Evolutionary conservation across 2,113 vertebrate genomes (phyloP).

Genomic region (Centropus bengalensis): DNA sequence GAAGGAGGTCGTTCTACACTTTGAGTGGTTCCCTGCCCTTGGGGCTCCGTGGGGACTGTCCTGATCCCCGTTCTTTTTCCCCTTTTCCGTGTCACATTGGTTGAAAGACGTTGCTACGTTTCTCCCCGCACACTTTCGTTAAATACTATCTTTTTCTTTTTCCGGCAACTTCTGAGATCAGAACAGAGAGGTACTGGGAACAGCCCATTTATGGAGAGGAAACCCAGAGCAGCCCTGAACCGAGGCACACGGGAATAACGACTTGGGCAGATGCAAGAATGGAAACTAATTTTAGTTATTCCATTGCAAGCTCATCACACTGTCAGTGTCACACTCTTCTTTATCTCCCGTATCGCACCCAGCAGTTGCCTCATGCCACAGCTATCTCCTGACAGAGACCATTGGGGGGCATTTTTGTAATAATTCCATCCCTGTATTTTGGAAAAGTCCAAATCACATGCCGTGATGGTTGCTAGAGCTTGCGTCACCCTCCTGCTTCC

Average conservation of each 20-base stretch:
- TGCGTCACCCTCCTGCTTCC: background rate
- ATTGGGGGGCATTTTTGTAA: constrained; percentile 14
- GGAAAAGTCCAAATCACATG: background rate
- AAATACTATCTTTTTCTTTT: background rate
- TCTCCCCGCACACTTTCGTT: background rate
- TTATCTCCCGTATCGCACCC: constrained; percentile 62
- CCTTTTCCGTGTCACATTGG: rapidly evolving
- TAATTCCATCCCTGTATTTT: constrained; percentile 29
- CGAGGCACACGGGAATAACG: background rate
- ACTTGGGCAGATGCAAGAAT: constrained; percentile 40
- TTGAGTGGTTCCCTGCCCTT: background rate
- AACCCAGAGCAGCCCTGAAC: constrained; percentile 17
- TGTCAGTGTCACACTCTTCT: constrained; percentile 63
- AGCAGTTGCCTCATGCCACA: constrained; percentile 51
- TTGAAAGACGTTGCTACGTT: rapidly evolving
- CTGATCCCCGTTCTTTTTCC: background rate
- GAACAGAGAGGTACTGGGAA: background rate
- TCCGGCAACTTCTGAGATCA: background rate
- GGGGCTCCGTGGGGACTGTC: background rate
- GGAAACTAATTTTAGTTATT: constrained; percentile 71
- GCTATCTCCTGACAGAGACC: constrained; percentile 36
- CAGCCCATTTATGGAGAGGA: constrained; percentile 62
- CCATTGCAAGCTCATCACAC: constrained; percentile 63
- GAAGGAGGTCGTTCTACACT: background rate
- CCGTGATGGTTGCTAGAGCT: background rate